Base-by-base conservation (phyloP, 2,113 vertebrate species). In the Dermatemys mawii region DNA sequence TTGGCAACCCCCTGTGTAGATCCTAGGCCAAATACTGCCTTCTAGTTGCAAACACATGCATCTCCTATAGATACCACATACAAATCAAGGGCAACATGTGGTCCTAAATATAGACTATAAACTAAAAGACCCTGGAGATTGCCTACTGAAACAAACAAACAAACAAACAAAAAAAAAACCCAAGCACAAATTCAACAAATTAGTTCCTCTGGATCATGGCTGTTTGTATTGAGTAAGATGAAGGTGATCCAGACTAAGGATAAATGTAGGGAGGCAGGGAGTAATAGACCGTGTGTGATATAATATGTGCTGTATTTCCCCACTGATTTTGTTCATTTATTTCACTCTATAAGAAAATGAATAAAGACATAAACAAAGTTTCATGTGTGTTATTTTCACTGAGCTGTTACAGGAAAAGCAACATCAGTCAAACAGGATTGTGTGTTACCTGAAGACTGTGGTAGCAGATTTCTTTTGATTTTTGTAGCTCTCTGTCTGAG, bases 201-300 rank as follows among this genome's bases (percentile, higher is more conserved):
- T 87, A 78, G 12, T 4, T 50, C 87, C 85, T 54, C 11, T 83
- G 1, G 53, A 38, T 41, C 38, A 3, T 67, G 0, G 13, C 2
- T 55, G 19, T 35, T 57, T 22, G 63, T 49, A 78, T 29, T 35
- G 81, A 41, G 44, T 38, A 91, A 91, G 73, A 75, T 81, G 41
- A 86, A 86, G 49, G 3, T 63, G 10, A 67, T 89, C 19, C 83
- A 85, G 29, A 84, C 81, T 81, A 94, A 80, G 5, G 19, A 6
- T 46, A 60, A 84, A 55, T 81, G 70, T 24, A 5, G 76, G 94
- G 78, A 38, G 22, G 79, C 48, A 86, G 5, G 7, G 2, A 88
- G 2, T 2, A 60, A 46, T 21, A 83, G 35, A 38, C 1, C 1
- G 1, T 1, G 2, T 63, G 16, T 76, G 29, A n/a, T 57, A n/a